Evolutionary conservation across 92 coral and sea anemone genomes (phyloP).

Genomic region (Phenganax marumi): DNA sequence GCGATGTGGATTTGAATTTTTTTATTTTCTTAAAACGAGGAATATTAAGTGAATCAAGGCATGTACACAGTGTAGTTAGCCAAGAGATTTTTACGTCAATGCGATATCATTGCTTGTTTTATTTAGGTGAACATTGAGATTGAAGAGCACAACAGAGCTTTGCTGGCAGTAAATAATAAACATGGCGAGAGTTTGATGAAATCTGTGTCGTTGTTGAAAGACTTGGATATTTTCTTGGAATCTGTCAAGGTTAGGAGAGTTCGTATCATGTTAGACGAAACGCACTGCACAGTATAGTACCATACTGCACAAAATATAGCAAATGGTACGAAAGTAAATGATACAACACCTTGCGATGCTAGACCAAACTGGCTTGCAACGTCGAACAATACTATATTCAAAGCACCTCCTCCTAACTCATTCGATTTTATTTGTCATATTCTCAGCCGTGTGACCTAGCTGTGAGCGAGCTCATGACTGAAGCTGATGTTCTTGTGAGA

Average conservation of each 20-base stretch:
- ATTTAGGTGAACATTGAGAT: slow-evolving; percentile 78
- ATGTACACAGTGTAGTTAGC: background rate
- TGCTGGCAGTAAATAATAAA: slow-evolving; percentile 77
- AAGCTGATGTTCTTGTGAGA: slow-evolving; percentile 72
- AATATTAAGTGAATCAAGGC: too few relatives aligned
- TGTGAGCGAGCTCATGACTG: slow-evolving; percentile 69
- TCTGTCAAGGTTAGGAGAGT: slow-evolving; percentile 76
- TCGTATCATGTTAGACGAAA: background rate
- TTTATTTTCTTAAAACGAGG: background rate
- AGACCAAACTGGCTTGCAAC: background rate
- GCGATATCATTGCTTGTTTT: background rate
- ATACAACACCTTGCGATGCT: background rate
- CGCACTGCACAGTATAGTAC: background rate
- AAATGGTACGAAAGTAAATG: background rate
- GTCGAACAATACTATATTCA: background rate
- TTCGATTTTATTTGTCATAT: background rate
- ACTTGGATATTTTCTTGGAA: slow-evolving; percentile 84
- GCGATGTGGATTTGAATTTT: background rate
- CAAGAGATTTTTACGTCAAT: too few relatives aligned
- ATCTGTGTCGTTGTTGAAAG: slow-evolving; percentile 90
- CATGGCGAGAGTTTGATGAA: slow-evolving; percentile 84
- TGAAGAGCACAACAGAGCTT: slow-evolving; percentile 82
- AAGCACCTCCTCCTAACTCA: background rate
- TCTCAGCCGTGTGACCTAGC: slow-evolving; percentile 84
- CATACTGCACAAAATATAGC: background rate